Percentiles rank a stretch among this genome's conserved stretches.
Conservation (phyloP, 2,888 invertebrate genomes). For the Caenorhabditis plicata region DNA sequence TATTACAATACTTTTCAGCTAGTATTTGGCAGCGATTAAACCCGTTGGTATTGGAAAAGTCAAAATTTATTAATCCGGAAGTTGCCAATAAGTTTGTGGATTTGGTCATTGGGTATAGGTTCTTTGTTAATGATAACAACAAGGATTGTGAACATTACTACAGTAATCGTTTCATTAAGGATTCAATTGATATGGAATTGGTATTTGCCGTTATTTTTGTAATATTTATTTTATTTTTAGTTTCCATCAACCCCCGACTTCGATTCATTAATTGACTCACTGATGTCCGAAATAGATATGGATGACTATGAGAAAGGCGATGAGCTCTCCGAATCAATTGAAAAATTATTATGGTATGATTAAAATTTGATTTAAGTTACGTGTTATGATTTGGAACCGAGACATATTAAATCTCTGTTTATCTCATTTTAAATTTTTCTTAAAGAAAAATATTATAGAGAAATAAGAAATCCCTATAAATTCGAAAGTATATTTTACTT, state of each 20-base stretch:
- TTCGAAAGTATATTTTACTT: not conserved
- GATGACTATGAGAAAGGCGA: constrained; percentile 1
- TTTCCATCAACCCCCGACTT: constrained; percentile 20
- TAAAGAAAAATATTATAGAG: too few species aligned
- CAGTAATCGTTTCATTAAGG: constrained; percentile 18
- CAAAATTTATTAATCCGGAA: constrained; percentile 12
- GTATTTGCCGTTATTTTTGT: too few species aligned
- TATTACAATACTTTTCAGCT: constrained; percentile 4
- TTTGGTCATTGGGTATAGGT: constrained; percentile 25
- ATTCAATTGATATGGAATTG: constrained; percentile 22
- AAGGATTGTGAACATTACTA: constrained; percentile 8
- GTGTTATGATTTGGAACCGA: too few species aligned
- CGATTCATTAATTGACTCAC: constrained; percentile 12
- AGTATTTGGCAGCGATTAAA: constrained; percentile 27
- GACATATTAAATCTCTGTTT: too few species aligned
- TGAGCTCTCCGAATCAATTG: constrained; percentile 12
- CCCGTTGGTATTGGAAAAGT: constrained; percentile 18
- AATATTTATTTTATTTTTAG: not conserved
- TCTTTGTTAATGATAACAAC: constrained; percentile 27
- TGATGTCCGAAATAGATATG: constrained; percentile 9
- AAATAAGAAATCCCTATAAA: too few species aligned
- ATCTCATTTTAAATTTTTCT: too few species aligned
- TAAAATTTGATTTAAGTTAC: too few species aligned
- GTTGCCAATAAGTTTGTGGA: constrained; percentile 20
- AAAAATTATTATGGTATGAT: constrained; percentile 9